Percentiles rank a stretch among this genome's conserved stretches.
These are phyloP conservation scores for Acanthaster planci DNA, from an alignment of 35 echinoderm and acorn worm genomes.

Conservation along the genomic window DNA sequence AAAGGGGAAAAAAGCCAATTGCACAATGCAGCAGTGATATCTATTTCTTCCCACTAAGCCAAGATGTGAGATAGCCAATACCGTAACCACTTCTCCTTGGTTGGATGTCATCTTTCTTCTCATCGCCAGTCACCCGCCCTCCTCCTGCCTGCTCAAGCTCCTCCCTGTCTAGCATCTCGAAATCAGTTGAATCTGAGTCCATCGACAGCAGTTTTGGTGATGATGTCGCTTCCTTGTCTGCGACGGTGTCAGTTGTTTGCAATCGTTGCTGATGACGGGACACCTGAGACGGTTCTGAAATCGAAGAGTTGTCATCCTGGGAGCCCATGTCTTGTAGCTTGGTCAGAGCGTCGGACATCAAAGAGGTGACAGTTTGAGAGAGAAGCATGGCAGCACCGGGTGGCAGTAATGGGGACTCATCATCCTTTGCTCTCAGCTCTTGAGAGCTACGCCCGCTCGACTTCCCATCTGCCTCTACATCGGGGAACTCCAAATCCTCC, in stretches of 20 bases:
- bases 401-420: constrained; percentile 17
- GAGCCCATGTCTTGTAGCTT: constrained; percentile 9
- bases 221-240: neutral
- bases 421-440: neutral
- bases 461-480: constrained; percentile 11
- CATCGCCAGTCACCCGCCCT: constrained; percentile 34
- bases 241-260: neutral
- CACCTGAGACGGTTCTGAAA: neutral
- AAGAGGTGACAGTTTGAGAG: constrained; percentile 76
- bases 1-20: too few relatives aligned
- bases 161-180: constrained; percentile 81
- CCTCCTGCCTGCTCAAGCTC: constrained; percentile 64
- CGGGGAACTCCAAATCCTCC: constrained; percentile 20
- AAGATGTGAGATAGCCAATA: constrained; percentile 49
- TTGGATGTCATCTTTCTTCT: constrained; percentile 37
- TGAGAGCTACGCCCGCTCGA: neutral
- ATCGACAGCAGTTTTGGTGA: neutral
- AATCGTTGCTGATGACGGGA: neutral
- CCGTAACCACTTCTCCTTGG: constrained; percentile 48
- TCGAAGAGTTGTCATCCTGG: neutral
- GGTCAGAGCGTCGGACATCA: constrained; percentile 52
- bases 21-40: neutral
- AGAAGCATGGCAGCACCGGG: constrained; percentile 71
- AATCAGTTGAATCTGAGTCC: constrained; percentile 78
- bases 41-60: constrained; percentile 37